phyloP scores from a whole-genome alignment of 2,113 vertebrate species.

The Erythrocercus mccallii region DNA sequence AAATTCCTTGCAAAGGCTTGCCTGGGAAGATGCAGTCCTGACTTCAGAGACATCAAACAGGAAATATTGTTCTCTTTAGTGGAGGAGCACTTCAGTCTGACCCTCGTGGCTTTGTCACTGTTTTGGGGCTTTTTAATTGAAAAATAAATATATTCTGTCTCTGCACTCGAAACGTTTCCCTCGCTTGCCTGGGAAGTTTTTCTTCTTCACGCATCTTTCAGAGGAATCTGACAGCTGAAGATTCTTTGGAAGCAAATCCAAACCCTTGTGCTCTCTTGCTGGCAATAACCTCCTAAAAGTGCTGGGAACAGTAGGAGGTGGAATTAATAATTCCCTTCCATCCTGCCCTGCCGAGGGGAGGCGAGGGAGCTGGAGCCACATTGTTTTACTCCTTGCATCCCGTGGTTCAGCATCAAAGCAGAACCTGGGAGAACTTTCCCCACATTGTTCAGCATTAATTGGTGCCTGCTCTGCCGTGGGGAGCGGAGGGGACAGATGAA shows the following conservation, averaged over 20 bases:
- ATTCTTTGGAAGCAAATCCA: not conserved
- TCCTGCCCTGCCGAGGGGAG: not conserved
- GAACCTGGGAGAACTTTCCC: not conserved
- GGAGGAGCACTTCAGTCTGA: not conserved
- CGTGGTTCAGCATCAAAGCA: not conserved
- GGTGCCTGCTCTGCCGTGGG: rapidly evolving
- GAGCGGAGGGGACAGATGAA: not conserved
- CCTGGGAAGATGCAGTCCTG: not conserved
- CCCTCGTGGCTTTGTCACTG: not conserved
- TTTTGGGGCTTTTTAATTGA: not conserved
- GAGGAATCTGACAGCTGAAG: not conserved
- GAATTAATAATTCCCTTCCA: slow-evolving; percentile 30
- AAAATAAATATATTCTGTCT: not conserved
- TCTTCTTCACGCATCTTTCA: not conserved
- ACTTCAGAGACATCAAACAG: not conserved
- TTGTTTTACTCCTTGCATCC: not conserved
- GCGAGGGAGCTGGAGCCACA: not conserved
- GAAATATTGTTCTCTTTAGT: not conserved
- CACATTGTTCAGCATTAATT: not conserved
- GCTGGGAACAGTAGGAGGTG: not conserved
- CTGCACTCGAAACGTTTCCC: not conserved
- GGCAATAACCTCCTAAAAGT: not conserved
- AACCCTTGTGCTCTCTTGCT: not conserved
- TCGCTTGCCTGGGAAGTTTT: not conserved
- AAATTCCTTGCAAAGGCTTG: not conserved